Conservation (phyloP, 2,888 invertebrate genomes). For the Pollenia amentaria region DNA sequence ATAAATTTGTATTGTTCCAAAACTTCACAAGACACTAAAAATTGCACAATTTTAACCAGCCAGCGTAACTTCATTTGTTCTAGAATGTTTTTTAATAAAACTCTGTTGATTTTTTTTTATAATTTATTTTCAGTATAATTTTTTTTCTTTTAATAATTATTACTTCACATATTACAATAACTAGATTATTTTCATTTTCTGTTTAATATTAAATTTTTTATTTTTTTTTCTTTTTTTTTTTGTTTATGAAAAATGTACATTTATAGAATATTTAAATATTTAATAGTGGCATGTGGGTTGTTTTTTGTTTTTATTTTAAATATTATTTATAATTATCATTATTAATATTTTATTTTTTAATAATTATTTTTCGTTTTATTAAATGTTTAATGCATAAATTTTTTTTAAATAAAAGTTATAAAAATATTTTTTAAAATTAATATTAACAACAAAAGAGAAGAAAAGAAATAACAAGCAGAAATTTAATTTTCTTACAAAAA, state of each 20-base stretch:
- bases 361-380: slow-evolving; percentile 8
- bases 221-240: slow-evolving; percentile 38
- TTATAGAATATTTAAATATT: slow-evolving; percentile 68
- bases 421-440: slow-evolving; percentile 40
- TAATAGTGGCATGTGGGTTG: slow-evolving; percentile 73
- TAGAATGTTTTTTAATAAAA: slow-evolving; percentile 13
- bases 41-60: too few relatives aligned
- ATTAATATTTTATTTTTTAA: slow-evolving; percentile 26
- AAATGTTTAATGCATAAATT: slow-evolving; percentile 29
- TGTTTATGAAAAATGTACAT: slow-evolving; percentile 69
- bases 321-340: slow-evolving; percentile 58
- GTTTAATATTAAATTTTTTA: slow-evolving; percentile 35
- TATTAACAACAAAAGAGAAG: slow-evolving; percentile 41
- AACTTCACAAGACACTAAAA: too few relatives aligned
- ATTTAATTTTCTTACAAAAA: not conserved
- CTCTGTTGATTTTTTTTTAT: slow-evolving; percentile 43
- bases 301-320: slow-evolving; percentile 39
- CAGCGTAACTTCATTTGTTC: not conserved
- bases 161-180: slow-evolving; percentile 73
- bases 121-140: slow-evolving; percentile 70
- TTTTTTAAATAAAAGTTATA: slow-evolving; percentile 31
- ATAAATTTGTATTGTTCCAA: too few relatives aligned
- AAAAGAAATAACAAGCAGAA: slow-evolving; percentile 52
- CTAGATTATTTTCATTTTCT: slow-evolving; percentile 67
- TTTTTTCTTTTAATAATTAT: slow-evolving; percentile 64